Evolutionary conservation across 2,888 invertebrate genomes (phyloP).

Genomic region (Xestia rhomboidea): DNA sequence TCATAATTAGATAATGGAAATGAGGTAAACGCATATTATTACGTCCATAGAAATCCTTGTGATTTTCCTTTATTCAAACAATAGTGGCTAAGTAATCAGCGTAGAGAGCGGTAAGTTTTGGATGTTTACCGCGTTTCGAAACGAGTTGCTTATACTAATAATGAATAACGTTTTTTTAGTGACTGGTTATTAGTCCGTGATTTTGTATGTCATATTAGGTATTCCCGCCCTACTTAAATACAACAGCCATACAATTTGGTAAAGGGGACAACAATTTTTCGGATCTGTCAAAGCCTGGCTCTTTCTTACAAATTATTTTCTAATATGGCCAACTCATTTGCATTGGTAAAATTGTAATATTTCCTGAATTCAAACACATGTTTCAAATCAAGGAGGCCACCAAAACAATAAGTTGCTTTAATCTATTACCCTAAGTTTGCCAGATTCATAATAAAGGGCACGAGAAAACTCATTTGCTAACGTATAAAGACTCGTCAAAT

Average conservation of each 20-base stretch:
- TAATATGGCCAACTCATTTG: background rate
- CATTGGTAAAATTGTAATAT: background rate
- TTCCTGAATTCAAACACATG: background rate
- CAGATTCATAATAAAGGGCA: background rate
- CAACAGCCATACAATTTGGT: background rate
- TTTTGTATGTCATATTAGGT: background rate
- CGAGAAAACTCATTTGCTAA: background rate
- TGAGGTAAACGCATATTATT: conserved; percentile 18
- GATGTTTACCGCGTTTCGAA: background rate
- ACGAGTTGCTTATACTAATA: background rate
- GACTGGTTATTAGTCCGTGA: background rate
- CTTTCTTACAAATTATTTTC: background rate
- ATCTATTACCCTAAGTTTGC: background rate
- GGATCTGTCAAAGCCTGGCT: too few species aligned
- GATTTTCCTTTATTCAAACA: conserved; percentile 36
- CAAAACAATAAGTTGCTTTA: background rate
- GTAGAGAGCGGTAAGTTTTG: background rate
- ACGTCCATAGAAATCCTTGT: conserved; percentile 32
- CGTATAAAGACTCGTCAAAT: background rate
- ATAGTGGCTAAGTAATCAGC: conserved; percentile 10
- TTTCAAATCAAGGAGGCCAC: background rate
- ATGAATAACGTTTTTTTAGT: background rate
- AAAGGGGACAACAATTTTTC: background rate
- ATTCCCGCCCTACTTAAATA: background rate
- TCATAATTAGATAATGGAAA: conserved; percentile 24